Base-by-base conservation (phyloP, 2,888 invertebrate genomes). In the Chymomyza caudatula region DNA sequence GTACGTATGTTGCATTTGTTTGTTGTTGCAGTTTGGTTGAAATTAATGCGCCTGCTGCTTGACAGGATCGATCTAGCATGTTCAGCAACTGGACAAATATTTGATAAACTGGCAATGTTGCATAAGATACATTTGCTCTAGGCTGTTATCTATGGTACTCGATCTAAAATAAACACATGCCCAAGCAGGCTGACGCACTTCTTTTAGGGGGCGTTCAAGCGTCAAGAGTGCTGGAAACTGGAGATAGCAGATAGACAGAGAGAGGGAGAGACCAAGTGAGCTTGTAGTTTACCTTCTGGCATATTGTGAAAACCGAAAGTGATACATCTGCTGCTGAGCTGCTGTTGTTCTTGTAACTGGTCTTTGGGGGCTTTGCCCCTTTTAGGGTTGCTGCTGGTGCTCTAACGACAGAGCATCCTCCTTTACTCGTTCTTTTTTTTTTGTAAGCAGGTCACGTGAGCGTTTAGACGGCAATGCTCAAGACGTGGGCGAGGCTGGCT, bases 361-460 rank as follows among this genome's bases (percentile, higher is more conserved):
- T 76, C 64, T 78, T 73, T 53, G 62, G 72, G 71, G 67, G 67
- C 71, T 63, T 69, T 70, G 76, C 69, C 11, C 29, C 71, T 68
- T 60, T 67, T 65, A 47, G 37, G 49, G 25, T 25, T 23, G 42
- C 43, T n/a, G 42, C 43, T n/a, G 15, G 19, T 47, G 25, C 73
- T 17, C 17, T 37, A 43, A 37, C 43, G 42, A 52, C 52, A 52
- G 42, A 42, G 42, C 44, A 13, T 17, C 13, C n/a, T 47, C 17
- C 44, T 15, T 47, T 13, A 17, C 6, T 15, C 15, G 44, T 47
- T 8, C 44, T 47, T 47, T 17, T 47, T 47, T 47, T 47, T 15
- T 15, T 47, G 85, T 78, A 83, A 83, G 80, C 82, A 85, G 82
- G 82, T 83, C 82, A 83, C 82, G 82, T 83, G 83, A 78, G 65